These are phyloP conservation scores for Rhinolophus ferrumequinum DNA, from an alignment of 2,113 vertebrate genomes.

Conservation along the genomic window DNA sequence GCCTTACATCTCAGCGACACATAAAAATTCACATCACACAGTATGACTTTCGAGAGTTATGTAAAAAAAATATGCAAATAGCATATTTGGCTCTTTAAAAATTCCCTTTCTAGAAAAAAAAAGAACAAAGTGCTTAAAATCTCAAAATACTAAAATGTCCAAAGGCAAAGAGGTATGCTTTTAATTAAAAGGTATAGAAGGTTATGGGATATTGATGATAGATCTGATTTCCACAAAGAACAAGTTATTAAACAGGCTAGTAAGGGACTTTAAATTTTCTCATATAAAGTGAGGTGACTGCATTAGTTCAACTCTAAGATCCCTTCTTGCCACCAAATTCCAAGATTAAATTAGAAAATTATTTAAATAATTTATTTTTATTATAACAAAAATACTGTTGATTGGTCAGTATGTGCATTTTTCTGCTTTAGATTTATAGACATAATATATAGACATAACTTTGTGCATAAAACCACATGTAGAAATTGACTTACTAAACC, in stretches of 20 bases:
- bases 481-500: background rate
- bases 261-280: background rate
- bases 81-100: slow-evolving; percentile 51
- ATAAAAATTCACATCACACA: slow-evolving; percentile 48
- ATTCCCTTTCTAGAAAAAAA: slow-evolving; percentile 18
- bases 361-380: background rate
- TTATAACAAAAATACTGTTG: background rate
- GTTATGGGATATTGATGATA: background rate
- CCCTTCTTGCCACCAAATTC: background rate
- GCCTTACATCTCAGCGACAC: slow-evolving; percentile 53
- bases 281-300: background rate
- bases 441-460: background rate
- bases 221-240: background rate
- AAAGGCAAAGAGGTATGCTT: background rate
- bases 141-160: background rate
- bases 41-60: slow-evolving; percentile 48
- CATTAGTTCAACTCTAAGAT: background rate
- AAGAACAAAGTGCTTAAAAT: background rate
- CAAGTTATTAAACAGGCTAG: background rate
- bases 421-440: background rate
- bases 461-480: background rate
- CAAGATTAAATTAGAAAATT: background rate
- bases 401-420: background rate
- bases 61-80: slow-evolving; percentile 20
- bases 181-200: background rate